Evolutionary conservation across 1,140 invertebrate species (phyloP).

Genomic region (Halesus radiatus): DNA sequence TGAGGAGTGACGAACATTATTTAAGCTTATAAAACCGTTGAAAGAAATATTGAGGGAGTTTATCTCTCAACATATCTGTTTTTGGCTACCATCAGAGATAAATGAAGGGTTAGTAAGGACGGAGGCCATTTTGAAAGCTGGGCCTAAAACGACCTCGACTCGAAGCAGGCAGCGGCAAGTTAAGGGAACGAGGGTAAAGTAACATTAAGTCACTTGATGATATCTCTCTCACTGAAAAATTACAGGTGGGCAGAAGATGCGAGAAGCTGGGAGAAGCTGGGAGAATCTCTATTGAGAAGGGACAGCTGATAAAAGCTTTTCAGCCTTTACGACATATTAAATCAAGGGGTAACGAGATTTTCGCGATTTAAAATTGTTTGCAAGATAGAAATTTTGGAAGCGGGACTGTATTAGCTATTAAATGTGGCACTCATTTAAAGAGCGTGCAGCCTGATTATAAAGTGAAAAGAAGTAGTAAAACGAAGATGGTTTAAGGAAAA

Average conservation of each 20-base stretch:
- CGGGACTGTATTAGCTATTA: constrained; percentile 41
- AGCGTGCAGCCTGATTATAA: constrained; percentile 39
- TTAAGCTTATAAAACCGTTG: background rate
- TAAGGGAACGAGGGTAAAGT: constrained; percentile 45
- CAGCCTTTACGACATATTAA: constrained; percentile 57
- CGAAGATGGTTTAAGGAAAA: constrained; percentile 15
- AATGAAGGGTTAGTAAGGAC: constrained; percentile 53
- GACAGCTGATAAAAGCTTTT: constrained; percentile 56
- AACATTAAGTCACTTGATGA: constrained; percentile 54
- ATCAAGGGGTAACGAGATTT: constrained; percentile 56
- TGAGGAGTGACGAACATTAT: background rate
- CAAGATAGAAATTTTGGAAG: constrained; percentile 54
- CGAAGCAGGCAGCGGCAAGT: constrained; percentile 1
- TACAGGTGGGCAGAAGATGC: constrained; percentile 53
- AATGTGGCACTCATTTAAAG: constrained; percentile 41
- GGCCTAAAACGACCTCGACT: constrained; percentile 38
- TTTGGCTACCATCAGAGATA: constrained; percentile 1
- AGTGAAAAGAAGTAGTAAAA: constrained; percentile 40
- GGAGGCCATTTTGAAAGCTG: constrained; percentile 53
- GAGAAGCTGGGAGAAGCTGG: constrained; percentile 24
- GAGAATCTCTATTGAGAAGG: constrained; percentile 50
- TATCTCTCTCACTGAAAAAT: constrained; percentile 55
- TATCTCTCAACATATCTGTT: constrained; percentile 45
- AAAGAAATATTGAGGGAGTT: background rate
- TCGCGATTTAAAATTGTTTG: constrained; percentile 55